Evolutionary conservation across 1,140 invertebrate genomes (phyloP), one percentile per base, ranked within the genome.

Genomic region (Periplaneta americana): DNA sequence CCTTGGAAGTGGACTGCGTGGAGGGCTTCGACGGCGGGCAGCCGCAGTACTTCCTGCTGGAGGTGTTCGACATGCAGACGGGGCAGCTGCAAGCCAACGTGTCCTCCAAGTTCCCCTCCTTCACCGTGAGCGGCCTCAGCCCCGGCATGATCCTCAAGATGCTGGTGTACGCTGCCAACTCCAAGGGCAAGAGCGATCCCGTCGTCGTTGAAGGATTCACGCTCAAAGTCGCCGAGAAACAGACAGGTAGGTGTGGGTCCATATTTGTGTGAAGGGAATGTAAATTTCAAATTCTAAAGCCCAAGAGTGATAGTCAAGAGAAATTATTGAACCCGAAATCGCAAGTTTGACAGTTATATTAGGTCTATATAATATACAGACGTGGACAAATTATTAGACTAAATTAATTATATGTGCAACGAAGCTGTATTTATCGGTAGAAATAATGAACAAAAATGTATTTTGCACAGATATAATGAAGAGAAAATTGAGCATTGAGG

Each of bases 1-100:
- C 94, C 10, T 88, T 96, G 79, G 92, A 93, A 82, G 92, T 96
- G 11, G 93, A 95, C 85, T 96, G 95, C 86, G 88, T 91, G 36
- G 93, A 93, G 89, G 95, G 95, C 32, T 96, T 96, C 85, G 94
- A 96, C 86, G 95, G 95, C 18, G 94, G 94, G 28, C 91, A 93
- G 83, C 89, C 91, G 0, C 93, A 95, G 85, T 90, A 91, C 85
- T 95, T 95, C 86, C 88, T 93, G 18, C 88, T 94, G 81, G 94
- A 95, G 88, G 92, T 95, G 66, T 94, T 91, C 86, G 94, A 96
- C 86, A 90, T 92, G 82, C 90, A 91, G 81, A 93, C 89, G 33
- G 91, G 90, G 2, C 85, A 89, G n/a, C 88, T 94, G 2, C 89
- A 92, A 84, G 91, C 91, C 9, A 95, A 95, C 86, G 89, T 93